Percentiles rank a stretch among this genome's conserved stretches.
phyloP scores from a whole-genome alignment of 2,797 vertebrate genomes.

The Hippopotamyrus pictus region DNA sequence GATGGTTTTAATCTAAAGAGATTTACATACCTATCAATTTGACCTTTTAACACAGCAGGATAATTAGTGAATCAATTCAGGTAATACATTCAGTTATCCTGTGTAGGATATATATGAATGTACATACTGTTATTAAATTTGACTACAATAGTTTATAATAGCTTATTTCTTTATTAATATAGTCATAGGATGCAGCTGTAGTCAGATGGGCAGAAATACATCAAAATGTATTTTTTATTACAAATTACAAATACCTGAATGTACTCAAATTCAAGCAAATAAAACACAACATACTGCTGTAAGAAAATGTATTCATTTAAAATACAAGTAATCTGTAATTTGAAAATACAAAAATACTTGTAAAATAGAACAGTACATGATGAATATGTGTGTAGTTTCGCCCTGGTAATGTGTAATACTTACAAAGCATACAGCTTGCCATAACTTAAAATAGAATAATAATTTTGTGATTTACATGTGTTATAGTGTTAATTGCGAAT shows the following conservation, averaged over 20 bases:
- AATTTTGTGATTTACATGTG: too few species aligned
- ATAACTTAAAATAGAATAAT: not conserved
- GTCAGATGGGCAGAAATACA: not conserved
- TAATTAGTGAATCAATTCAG: not conserved
- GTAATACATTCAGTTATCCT: not conserved
- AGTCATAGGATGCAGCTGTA: not conserved
- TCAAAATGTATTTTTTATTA: not conserved
- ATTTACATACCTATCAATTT: conserved; percentile 3
- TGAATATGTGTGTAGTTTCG: not conserved
- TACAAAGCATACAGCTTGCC: not conserved
- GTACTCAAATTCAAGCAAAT: not conserved
- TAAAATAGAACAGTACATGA: not conserved
- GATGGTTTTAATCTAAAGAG: not conserved
- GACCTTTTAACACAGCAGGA: not conserved
- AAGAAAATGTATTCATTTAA: not conserved
- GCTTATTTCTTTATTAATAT: not conserved
- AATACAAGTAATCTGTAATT: not conserved
- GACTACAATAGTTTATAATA: not conserved
- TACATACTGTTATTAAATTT: not conserved
- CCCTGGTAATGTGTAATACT: not conserved
- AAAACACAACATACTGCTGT: not conserved
- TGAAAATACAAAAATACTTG: not conserved
- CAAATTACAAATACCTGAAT: not conserved
- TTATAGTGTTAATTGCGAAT: not conserved
- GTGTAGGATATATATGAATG: not conserved